Evolutionary conservation across 2,113 vertebrate species (phyloP), one percentile per base, ranked within the genome.

Genomic region (Dipodomys merriami): DNA sequence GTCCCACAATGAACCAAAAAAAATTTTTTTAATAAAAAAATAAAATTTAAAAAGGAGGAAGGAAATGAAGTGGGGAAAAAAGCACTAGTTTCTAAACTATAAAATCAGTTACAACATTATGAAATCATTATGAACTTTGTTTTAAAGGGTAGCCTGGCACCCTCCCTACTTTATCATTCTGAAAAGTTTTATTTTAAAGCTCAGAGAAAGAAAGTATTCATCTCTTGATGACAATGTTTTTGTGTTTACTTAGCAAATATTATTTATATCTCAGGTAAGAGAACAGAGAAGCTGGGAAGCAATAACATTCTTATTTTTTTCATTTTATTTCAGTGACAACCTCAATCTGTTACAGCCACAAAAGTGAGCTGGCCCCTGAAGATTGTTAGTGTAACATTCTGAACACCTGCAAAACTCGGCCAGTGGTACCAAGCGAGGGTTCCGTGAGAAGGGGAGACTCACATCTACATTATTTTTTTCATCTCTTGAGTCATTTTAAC

Each of bases 71-170:
- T 39, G 39, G 39, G 39, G 5, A 6, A 39, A 39, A 39, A 39
- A 39, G 3, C 39, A 39, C 39, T 39, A 39, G 39, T 39, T 39
- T 57, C 53, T 57, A 57, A 57, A 57, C 16, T 22, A 33, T 77
- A 64, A 94, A 93, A 92, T 64, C 33, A 90, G 53, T 92, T 83
- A 68, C 8, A 87, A 68, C 3, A 27, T 60, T 39, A 44, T 86
- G 22, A 57, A 57, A 57, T 83, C 78, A 95, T 91, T 88, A 57
- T 88, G 88, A 97, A 96, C 90, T 93, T 95, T 90, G 30, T 96
- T 86, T 93, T 65, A 72, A 87, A 96, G 97, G 8, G 90, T 89
- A 87, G 78, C 78, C 78, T 69, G 68, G 65, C 3, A n/a, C 44
- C 5, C 22, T 72, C 60, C 4, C 74, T 71, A 53, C n/a, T 95